phyloP scores from a whole-genome alignment of 2,888 invertebrate genomes.

The Monopis laevigella region DNA sequence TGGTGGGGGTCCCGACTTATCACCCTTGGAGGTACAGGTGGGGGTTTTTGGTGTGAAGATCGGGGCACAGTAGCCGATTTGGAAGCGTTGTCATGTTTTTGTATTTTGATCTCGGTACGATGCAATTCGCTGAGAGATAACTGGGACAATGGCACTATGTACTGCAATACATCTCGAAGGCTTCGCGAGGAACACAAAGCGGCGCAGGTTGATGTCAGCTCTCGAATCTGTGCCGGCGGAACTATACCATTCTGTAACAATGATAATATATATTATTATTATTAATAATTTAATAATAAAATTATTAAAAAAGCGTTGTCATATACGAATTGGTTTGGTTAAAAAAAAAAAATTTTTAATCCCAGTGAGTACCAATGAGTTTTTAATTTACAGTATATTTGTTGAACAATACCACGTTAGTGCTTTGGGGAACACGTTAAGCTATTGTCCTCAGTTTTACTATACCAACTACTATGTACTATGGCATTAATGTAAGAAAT shows the following conservation, averaged over 20 bases:
- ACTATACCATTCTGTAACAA: conserved; percentile 43
- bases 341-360: not conserved
- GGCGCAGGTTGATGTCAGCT: conserved; percentile 76
- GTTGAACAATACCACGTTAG: too few species aligned
- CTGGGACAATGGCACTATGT: conserved; percentile 49
- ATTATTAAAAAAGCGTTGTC: too few species aligned
- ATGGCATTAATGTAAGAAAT: not conserved
- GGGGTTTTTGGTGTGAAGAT: conserved; percentile 45
- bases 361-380: too few species aligned
- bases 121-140: conserved; percentile 27
- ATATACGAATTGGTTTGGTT: not conserved
- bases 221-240: conserved; percentile 34
- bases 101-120: conserved; percentile 37
- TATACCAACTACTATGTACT: not conserved
- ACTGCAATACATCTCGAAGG: conserved; percentile 48
- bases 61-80: conserved; percentile 50
- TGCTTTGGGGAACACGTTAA: too few species aligned
- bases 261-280: too few species aligned
- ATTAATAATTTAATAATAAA: too few species aligned
- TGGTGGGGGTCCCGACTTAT: conserved; percentile 30
- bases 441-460: too few species aligned
- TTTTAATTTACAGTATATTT: too few species aligned
- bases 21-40: conserved; percentile 48
- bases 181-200: conserved; percentile 76
- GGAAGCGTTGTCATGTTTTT: conserved; percentile 36